Base-by-base conservation (phyloP, 2,888 invertebrate species). In the Ryuthela nishihirai region DNA sequence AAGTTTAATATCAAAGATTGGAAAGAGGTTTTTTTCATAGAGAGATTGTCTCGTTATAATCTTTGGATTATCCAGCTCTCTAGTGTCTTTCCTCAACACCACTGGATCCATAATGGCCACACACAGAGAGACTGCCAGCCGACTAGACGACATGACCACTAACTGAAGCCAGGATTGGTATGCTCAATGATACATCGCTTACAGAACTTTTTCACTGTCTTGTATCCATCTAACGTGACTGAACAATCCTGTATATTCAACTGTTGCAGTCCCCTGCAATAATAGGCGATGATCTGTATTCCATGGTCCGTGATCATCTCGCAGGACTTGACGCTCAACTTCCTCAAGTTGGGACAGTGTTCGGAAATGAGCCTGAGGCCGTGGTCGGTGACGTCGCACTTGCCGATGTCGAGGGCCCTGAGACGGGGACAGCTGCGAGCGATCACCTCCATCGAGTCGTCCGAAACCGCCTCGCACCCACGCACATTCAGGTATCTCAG, bases 111-210 rank as follows among this genome's bases (percentile, higher is more conserved):
- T n/a, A n/a, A n/a, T n/a, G n/a, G n/a, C n/a, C n/a, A n/a, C n/a
- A n/a, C n/a, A n/a, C n/a, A n/a, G n/a, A n/a, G n/a, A n/a, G n/a
- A n/a, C n/a, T n/a, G n/a, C n/a, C n/a, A n/a, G n/a, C n/a, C n/a
- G n/a, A n/a, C n/a, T n/a, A n/a, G n/a, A n/a, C n/a, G n/a, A n/a
- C n/a, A n/a, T n/a, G n/a, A n/a, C n/a, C 18, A 21, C 48, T 32
- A 59, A 44, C 50, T 59, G 23, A 94, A 92, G 23, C 91, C 93
- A 62, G 93, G 93, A 76, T 94, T 93, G 2, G 93, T 93, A 72
- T 94, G 93, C 73, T 94, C 93, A 65, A 94, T 93, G 65, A 93
- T 86, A 75, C 93, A 94, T 69, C 88, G 77, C 70, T 90, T 88
- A 75, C 93, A 94, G 72, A 88, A 91, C 72, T 87, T 88, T 74